Conservation (phyloP, 2,113 vertebrate species). For the Rynchops niger region DNA sequence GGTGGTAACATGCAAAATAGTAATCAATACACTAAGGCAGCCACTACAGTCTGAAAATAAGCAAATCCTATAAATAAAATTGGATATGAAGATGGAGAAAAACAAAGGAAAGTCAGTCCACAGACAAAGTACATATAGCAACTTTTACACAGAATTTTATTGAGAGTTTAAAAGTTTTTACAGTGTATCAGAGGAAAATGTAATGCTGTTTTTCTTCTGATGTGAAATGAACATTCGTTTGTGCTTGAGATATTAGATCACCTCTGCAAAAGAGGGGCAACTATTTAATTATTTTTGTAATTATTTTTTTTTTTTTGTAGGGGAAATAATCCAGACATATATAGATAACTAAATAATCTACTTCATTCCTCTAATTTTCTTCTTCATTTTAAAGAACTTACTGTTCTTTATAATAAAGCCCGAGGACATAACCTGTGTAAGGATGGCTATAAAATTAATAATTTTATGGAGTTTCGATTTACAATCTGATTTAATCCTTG, state of each 20-base stretch:
- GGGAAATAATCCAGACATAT: neutral
- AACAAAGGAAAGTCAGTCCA: neutral
- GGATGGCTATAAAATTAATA: neutral
- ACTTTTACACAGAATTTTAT: neutral
- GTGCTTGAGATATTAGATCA: neutral
- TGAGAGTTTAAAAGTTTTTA: neutral
- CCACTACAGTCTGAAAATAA: neutral
- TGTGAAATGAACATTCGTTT: neutral
- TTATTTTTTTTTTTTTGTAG: neutral
- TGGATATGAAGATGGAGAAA: neutral
- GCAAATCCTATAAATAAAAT: neutral
- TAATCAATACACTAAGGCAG: neutral
- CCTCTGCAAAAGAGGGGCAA: neutral
- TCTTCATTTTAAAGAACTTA: neutral
- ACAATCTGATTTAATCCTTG: neutral
- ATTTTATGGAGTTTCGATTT: neutral
- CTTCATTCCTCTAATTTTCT: neutral
- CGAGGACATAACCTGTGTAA: neutral
- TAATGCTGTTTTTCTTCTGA: neutral
- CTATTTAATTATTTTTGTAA: neutral
- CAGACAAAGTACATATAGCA: neutral
- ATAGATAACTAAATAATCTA: neutral
- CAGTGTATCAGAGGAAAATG: neutral
- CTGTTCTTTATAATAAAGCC: neutral
- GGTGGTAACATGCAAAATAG: neutral